Evolutionary conservation across 2,888 invertebrate genomes (phyloP).

Genomic region (Linnaemya tessellans): DNA sequence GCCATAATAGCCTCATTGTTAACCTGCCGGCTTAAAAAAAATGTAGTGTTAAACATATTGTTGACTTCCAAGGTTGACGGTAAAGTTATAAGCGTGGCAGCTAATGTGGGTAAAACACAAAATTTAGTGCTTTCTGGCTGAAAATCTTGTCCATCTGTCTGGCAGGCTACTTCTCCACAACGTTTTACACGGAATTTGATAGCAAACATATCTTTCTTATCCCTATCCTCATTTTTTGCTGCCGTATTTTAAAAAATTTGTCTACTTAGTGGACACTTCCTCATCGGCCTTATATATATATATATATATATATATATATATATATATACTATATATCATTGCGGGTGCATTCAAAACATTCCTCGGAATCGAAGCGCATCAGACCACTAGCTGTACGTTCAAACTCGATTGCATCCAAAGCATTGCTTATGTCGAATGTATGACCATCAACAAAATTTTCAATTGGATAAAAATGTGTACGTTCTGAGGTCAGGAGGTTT

Average conservation of each 20-base stretch:
- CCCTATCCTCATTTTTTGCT: constrained; percentile 5
- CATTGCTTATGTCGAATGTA: constrained; percentile 87
- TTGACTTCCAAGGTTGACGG: constrained; percentile 31
- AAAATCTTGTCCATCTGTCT: constrained; percentile 83
- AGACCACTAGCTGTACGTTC: constrained; percentile 87
- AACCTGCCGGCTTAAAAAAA: constrained; percentile 63
- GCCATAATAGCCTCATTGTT: constrained; percentile 73
- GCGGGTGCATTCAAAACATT: constrained; percentile 78
- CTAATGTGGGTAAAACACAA: constrained; percentile 17
- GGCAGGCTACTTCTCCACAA: constrained; percentile 85
- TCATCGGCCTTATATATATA: constrained; percentile 75
- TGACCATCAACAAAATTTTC: constrained; percentile 88
- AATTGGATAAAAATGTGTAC: constrained; percentile 93
- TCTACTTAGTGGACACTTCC: constrained; percentile 65
- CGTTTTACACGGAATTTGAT: constrained; percentile 88
- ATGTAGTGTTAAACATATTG: constrained; percentile 53
- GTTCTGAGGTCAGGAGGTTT: constrained; percentile 89
- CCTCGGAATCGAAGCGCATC: constrained; percentile 85
- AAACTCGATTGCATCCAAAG: constrained; percentile 87
- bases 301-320: too few relatives aligned
- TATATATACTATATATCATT: too few relatives aligned
- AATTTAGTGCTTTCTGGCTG: constrained; percentile 54
- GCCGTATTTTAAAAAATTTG: constrained; percentile 52
- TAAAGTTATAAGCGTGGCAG: not conserved
- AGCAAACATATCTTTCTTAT: constrained; percentile 81